phyloP scores from a whole-genome alignment of 2,888 invertebrate genomes.

The Petrolisthes cinctipes region DNA sequence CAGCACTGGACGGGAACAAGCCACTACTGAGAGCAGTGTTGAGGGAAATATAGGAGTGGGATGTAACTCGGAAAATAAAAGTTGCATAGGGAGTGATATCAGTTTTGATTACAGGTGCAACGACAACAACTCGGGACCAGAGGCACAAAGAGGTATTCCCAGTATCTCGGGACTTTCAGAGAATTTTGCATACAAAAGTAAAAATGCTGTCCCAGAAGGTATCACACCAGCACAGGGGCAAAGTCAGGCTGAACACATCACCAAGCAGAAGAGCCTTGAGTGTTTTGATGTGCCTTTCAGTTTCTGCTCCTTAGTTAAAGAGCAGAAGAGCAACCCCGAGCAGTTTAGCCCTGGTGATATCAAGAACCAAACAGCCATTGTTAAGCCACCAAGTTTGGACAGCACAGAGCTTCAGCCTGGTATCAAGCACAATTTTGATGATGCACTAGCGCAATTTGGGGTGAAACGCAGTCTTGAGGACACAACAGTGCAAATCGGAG shows the following conservation, averaged over 20 bases:
- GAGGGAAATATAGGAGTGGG: not conserved
- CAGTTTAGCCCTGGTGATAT: not conserved
- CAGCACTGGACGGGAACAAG: not conserved
- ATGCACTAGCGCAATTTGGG: not conserved
- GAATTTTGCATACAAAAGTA: not conserved
- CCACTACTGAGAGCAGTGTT: not conserved
- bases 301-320: constrained; percentile 31
- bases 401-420: not conserved
- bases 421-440: not conserved
- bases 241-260: constrained; percentile 5
- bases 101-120: not conserved
- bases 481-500: not conserved
- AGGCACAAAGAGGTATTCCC: not conserved
- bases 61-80: no score
- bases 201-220: not conserved
- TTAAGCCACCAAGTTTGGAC: not conserved
- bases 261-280: constrained; percentile 11
- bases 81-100: not conserved
- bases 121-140: not conserved
- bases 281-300: constrained; percentile 9
- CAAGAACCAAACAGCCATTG: not conserved
- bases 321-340: constrained; percentile 15
- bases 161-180: not conserved
- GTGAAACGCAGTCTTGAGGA: not conserved
- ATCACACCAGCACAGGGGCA: not conserved